These are phyloP conservation scores for Trichechus manatus DNA, from an alignment of 2,113 vertebrate genomes.

Conservation along the genomic window DNA sequence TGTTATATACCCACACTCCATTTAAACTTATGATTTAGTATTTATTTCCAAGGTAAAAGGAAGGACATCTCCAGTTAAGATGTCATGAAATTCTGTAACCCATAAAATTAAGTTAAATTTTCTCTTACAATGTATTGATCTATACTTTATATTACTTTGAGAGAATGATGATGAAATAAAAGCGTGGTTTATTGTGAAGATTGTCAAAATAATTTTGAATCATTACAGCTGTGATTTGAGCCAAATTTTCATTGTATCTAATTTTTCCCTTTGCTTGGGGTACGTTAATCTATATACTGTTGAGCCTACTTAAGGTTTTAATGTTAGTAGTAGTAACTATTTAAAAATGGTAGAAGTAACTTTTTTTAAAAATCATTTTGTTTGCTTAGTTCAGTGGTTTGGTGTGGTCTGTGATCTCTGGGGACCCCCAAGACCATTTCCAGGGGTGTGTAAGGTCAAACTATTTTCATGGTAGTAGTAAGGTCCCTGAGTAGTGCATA, in stretches of 20 bases:
- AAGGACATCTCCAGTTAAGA: background rate
- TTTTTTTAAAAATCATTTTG: background rate
- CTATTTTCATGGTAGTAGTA: background rate
- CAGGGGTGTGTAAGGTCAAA: background rate
- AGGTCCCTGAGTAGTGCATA: no score
- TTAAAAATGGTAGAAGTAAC: background rate
- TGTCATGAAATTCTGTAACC: background rate
- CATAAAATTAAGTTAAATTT: constrained; percentile 35
- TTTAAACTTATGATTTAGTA: background rate
- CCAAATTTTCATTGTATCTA: background rate
- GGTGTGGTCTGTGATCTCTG: background rate
- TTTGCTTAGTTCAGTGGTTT: background rate
- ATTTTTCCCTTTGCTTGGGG: background rate
- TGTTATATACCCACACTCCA: background rate
- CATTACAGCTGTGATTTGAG: background rate
- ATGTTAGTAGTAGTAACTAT: background rate
- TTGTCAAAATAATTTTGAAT: background rate
- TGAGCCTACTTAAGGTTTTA: background rate
- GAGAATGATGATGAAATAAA: background rate
- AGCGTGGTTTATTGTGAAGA: background rate
- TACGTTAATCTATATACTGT: background rate
- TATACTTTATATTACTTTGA: background rate
- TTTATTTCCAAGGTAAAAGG: constrained; percentile 36
- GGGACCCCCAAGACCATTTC: background rate
- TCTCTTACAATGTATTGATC: background rate